A percentile compares a stretch with the other conserved stretches of the same genome.
Conservation (phyloP, 2,888 invertebrate species). For the Colletes collaris region DNA sequence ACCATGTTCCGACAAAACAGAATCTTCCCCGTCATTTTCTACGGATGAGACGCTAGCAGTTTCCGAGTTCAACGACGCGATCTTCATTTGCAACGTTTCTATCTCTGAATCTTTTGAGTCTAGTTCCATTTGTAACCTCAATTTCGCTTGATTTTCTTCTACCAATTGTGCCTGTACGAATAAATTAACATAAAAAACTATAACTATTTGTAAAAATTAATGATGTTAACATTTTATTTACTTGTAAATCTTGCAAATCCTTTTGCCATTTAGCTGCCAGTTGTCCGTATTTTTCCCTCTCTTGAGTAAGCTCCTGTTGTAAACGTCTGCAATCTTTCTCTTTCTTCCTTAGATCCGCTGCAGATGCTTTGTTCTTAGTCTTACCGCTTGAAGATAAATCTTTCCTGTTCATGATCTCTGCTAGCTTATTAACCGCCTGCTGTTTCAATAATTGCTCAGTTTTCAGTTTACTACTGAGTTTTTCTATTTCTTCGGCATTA, state of each 20-base stretch:
- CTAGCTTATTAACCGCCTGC: slow-evolving; percentile 98
- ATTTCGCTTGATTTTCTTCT: slow-evolving; percentile 90
- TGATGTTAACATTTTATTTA: slow-evolving; percentile 46
- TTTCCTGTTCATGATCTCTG: slow-evolving; percentile 98
- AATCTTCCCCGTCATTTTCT: slow-evolving; percentile 92
- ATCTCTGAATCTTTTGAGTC: slow-evolving; percentile 98
- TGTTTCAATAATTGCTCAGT: slow-evolving; percentile 94
- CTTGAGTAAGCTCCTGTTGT: slow-evolving; percentile 96
- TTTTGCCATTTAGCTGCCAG: slow-evolving; percentile 92
- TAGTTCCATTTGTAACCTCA: slow-evolving; percentile 96
- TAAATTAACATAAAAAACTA: background rate
- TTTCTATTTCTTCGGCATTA: slow-evolving; percentile 91
- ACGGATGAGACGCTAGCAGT: slow-evolving; percentile 96
- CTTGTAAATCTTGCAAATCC: slow-evolving; percentile 91
- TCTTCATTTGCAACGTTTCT: slow-evolving; percentile 94
- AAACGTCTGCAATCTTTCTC: slow-evolving; percentile 97
- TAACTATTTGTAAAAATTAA: background rate
- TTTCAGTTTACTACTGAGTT: slow-evolving; percentile 92
- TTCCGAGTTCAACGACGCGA: slow-evolving; percentile 91
- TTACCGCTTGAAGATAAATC: slow-evolving; percentile 90
- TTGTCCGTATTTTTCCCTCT: slow-evolving; percentile 97
- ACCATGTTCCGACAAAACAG: slow-evolving; percentile 86
- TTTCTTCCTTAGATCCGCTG: slow-evolving; percentile 92
- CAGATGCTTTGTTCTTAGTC: slow-evolving; percentile 91
- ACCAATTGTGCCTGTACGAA: slow-evolving; percentile 90